phyloP scores from a whole-genome alignment of 2,797 vertebrate species.

The Caiman crocodilus region DNA sequence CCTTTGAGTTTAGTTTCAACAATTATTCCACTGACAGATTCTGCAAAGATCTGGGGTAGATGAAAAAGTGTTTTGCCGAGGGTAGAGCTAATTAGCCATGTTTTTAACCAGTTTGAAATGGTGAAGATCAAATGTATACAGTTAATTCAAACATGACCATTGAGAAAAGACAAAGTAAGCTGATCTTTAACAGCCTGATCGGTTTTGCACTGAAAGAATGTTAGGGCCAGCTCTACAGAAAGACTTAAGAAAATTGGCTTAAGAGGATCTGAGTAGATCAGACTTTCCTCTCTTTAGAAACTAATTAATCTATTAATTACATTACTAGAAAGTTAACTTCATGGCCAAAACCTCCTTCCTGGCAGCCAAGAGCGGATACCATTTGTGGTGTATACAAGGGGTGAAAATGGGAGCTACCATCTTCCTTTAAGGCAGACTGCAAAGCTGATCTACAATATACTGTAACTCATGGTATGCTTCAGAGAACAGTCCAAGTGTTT shows the following conservation, averaged over 20 bases:
- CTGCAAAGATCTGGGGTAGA: neutral
- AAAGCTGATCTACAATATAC: neutral
- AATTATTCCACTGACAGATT: neutral
- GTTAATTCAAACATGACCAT: neutral
- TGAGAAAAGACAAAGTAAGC: neutral
- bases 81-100: too few relatives aligned
- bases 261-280: neutral
- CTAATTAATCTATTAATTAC: neutral
- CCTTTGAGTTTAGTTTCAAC: neutral
- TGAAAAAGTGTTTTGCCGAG: neutral
- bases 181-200: neutral
- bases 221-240: neutral
- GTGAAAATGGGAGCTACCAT: neutral
- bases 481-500: too few relatives aligned
- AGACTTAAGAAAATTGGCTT: neutral
- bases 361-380: neutral
- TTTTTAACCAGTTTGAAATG: neutral
- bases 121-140: neutral
- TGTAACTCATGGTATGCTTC: too few relatives aligned
- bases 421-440: neutral
- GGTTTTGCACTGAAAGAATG: neutral
- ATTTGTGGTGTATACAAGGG: neutral
- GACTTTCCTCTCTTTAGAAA: neutral
- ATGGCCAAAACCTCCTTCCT: neutral
- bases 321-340: accelerated